Conservation (phyloP, 2,888 invertebrate species). For the Leucoptera coffeella region DNA sequence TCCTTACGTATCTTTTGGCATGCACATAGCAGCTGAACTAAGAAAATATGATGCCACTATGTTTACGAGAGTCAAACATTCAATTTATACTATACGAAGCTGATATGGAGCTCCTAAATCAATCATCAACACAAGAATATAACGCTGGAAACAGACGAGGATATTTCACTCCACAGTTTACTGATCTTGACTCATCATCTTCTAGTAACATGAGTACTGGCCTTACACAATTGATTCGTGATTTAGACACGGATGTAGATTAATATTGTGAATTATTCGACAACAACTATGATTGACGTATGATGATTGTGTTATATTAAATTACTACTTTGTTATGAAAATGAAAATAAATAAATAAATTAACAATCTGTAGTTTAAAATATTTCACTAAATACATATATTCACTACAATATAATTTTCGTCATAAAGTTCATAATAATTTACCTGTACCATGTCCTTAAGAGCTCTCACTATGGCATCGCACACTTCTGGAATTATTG, state of each 20-base stretch:
- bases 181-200: too few relatives aligned
- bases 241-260: too few relatives aligned
- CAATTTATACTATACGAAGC: slow-evolving; percentile 5
- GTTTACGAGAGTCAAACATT: slow-evolving; percentile 4
- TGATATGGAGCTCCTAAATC: slow-evolving; percentile 4
- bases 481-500: slow-evolving; percentile 1
- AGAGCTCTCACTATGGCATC: background rate
- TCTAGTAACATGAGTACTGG: too few relatives aligned
- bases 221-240: too few relatives aligned
- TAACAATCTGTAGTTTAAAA: background rate
- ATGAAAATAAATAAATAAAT: background rate
- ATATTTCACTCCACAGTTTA: background rate
- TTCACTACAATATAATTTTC: background rate
- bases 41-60: slow-evolving; percentile 5
- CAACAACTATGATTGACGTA: background rate
- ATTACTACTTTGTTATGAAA: background rate
- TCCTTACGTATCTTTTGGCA: background rate
- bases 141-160: background rate
- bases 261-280: background rate
- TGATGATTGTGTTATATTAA: background rate
- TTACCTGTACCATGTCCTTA: slow-evolving; percentile 1
- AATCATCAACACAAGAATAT: too few relatives aligned
- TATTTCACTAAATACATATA: background rate
- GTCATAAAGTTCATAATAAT: background rate
- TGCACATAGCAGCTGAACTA: background rate